Conservation (phyloP, 2,113 vertebrate genomes). For the Pelobates fuscus region DNA sequence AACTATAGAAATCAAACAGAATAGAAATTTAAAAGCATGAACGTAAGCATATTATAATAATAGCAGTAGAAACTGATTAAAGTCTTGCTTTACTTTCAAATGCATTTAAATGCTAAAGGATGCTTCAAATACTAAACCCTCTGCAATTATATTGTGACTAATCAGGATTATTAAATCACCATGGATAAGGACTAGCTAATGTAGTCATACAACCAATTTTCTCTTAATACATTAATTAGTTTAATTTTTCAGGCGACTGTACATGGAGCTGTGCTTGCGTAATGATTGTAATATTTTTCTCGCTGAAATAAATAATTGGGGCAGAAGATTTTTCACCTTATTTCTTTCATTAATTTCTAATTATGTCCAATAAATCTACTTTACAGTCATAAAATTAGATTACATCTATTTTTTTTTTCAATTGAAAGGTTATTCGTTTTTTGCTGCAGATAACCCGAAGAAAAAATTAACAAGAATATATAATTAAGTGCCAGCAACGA, state of each 20-base stretch:
- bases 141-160: not conserved
- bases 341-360: slow-evolving; percentile 27
- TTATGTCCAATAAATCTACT: slow-evolving; percentile 11
- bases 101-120: not conserved
- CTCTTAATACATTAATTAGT: not conserved
- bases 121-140: not conserved
- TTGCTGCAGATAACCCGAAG: no score
- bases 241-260: not conserved
- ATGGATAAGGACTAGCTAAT: not conserved
- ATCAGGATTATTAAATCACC: not conserved
- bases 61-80: no score
- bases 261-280: not conserved
- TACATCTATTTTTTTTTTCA: not conserved
- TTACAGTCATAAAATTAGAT: not conserved
- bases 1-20: no score
- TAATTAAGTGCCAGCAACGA: no score
- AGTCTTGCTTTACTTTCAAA: no score
- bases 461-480: no score
- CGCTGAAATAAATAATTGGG: not conserved
- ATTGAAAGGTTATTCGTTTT: not conserved
- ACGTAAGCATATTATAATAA: no score
- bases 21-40: no score
- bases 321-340: not conserved
- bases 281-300: not conserved
- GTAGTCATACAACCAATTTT: slow-evolving; percentile 4